Evolutionary conservation across 2,888 invertebrate species (phyloP), one percentile per base, ranked within the genome.

Genomic region (Tachina grossa): DNA sequence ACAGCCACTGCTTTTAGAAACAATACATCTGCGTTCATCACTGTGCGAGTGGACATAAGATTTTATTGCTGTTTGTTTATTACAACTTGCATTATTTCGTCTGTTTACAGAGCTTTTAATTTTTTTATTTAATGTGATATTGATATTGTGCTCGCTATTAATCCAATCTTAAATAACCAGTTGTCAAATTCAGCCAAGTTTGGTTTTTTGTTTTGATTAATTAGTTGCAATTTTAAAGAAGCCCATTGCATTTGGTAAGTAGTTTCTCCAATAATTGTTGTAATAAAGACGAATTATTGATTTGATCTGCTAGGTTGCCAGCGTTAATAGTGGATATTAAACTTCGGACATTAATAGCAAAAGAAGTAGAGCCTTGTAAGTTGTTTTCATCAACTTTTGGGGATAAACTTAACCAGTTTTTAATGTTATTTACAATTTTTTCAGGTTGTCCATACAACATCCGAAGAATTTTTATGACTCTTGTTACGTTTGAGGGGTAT

Each of bases 371-470:
- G n/a, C n/a, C 31, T 19, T 69, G 31, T 41, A 79, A 43, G 53
- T 79, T 69, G 19, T 68, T 79, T 74, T 79, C 74, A 19, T 74
- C 61, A n/a, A 83, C 59, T 22, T 66, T 68, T 49, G 55, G 51
- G 69, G n/a, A 51, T 43, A 4, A 43, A 51, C 11, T 49, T 41
- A 63, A 61, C 22, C 59, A 69, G 9, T 69, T 69, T 69, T 68
- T 77, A 43, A 75, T 75, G 6, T 59, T 22, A 55, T 82, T 69
- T 47, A 82, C 49, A 16, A 79, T 79, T 6, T 71, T 79, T 77
- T 77, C 83, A 51, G 72, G 83, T 72, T 83, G 83, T 8, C 84
- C 75, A 14, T 53, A 75, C 22, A 59, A 84, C 63, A 19, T 78
- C 3, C 8, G 19, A n/a, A 55, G 55, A 9, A 55, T 55, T 4